Conservation (phyloP, 2,113 vertebrate genomes). For the Neolamprologus ventralis region DNA sequence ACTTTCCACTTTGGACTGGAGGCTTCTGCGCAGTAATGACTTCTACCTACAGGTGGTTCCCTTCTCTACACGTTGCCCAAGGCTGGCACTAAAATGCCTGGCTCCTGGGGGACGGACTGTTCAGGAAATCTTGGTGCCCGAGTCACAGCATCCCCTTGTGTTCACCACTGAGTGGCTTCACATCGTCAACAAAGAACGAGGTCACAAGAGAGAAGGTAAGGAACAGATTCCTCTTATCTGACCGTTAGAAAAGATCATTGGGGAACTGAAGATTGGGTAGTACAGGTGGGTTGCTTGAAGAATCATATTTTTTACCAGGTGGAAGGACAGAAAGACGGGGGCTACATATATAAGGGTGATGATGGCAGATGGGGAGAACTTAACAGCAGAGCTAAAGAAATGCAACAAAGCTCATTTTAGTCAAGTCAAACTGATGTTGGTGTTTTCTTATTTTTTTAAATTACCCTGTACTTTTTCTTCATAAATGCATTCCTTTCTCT, state of each 20-base stretch:
- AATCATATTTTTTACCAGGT: not conserved
- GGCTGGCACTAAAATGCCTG: constrained; percentile 83
- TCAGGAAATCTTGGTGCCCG: constrained; percentile 80
- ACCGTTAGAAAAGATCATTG: not conserved
- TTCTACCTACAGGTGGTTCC: constrained; percentile 92
- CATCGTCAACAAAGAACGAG: constrained; percentile 84
- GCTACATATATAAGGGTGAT: fast-evolving
- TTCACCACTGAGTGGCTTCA: constrained; percentile 90
- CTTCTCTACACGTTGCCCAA: constrained; percentile 80
- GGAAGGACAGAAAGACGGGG: not conserved
- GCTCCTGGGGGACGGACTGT: constrained; percentile 80
- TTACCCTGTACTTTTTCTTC: not conserved
- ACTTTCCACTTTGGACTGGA: constrained; percentile 85
- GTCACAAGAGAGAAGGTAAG: constrained; percentile 74
- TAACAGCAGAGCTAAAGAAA: not conserved
- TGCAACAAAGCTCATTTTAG: not conserved
- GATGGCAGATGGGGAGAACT: not conserved
- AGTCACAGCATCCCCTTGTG: constrained; percentile 80
- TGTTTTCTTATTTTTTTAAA: not conserved
- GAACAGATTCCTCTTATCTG: not conserved
- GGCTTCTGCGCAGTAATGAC: constrained; percentile 81
- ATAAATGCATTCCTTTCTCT: not conserved
- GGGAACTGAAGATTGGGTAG: not conserved
- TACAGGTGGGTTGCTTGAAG: not conserved
- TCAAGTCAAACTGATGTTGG: not conserved